Base-by-base conservation (phyloP, 2,888 invertebrate species). In the Margaritifera margaritifera region DNA sequence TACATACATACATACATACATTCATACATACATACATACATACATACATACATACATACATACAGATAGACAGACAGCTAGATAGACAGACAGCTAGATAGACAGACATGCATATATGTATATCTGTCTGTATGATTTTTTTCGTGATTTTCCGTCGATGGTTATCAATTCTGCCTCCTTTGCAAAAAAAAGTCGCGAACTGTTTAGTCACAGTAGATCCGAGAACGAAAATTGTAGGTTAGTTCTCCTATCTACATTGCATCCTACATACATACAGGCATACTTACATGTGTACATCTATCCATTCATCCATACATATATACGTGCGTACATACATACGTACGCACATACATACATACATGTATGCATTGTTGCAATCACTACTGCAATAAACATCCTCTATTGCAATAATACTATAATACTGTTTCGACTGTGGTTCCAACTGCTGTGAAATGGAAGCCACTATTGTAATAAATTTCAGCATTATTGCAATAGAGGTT, bases 1-100 rank as follows among this genome's bases (percentile, higher is more conserved):
- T 59, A 59, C 59, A 59, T 59, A 59, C 59, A 25, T 59, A 59
- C 27, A 59, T 59, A 59, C 59, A 59, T 59, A 59, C 27, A 59
- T 59, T 4, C 22, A 24, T 58, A 58, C 20, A n/a, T 58, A 58
- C 58, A 58, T 58, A 58, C 24, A 58, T 19, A 58, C 24, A 24
- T 58, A 58, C 20, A 19, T 58, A 58, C 58, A 58, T 58, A 58
- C 24, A 58, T 58, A 53, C 53, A 56, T 22, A 11, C 8, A 53
- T 19, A 53, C 15, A 53, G 15, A 18, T 15, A 53, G 15, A 53
- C 53, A 19, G 18, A 1, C 6, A 59, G 24, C 8, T 8, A 59
- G 20, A 11, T 18, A 55, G n/a, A 31, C 31, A 31, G 31, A 31
- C 6, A 31, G 31, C 31, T 31, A 31, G 31, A 31, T 31, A 6